Evolutionary conservation across 2,797 vertebrate species (phyloP), one percentile per base, ranked within the genome.

Genomic region (Chiloscyllium punctatum): DNA sequence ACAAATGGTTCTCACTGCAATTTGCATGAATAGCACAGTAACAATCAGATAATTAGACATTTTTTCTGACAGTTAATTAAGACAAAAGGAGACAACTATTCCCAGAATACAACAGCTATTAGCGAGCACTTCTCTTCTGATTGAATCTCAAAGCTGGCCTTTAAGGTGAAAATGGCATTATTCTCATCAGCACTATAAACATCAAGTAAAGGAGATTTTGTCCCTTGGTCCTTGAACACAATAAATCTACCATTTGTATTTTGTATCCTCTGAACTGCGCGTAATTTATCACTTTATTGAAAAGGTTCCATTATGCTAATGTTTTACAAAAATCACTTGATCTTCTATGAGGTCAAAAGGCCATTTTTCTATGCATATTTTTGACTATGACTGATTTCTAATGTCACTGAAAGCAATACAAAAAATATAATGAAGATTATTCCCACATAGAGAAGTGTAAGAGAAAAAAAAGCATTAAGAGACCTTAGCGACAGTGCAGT

Each of bases 261-360:
- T 97, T 97, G 97, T 97, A 97, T 97, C 98, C 97, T 97, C 97
- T 96, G 96, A 97, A 97, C 98, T 97, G 96, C 96, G 96, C 96
- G 97, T 97, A 97, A 98, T 98, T 98, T 97, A 98, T 98, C 98
- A 98, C 97, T 97, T 97, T 97, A 98, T 96, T 97, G 97, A 98
- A 98, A 98, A 98, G 97, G 97, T 97, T 97, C 97, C 98, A 98
- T 98, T 98, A 98, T 98, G 98, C 97, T 98, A 98, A 98, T 98
- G 97, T 97, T 97, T 97, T 96, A 84, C 62, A 86, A 94, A 97
- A 97, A 97, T 96, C 97, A 97, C 97, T 97, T 96, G 96, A 97
- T 96, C 88, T 96, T 97, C 94, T 96, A 96, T 94, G 96, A 97
- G 97, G 97, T 97, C 97, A 97, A 95, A 96, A 97, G 96, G 97